Base-by-base conservation (phyloP, 2,888 invertebrate genomes). In the Euplagia quadripunctaria region DNA sequence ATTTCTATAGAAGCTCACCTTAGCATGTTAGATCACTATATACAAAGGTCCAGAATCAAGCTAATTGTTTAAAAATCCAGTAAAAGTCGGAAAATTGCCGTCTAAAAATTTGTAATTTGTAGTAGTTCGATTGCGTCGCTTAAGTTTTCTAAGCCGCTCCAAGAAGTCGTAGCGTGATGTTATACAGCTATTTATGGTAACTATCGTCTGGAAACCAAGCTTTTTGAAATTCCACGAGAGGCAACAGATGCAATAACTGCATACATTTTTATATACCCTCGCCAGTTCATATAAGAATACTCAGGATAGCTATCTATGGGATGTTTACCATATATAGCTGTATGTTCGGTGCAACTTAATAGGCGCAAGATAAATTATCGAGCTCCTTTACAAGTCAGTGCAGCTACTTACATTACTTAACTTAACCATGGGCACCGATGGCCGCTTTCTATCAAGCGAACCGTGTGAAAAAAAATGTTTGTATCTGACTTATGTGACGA, bases 1-100 rank as follows among this genome's bases (percentile, higher is more conserved):
- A 77, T 82, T 84, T 81, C 79, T 80, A 75, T 78, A 78, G 79
- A 76, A 81, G 80, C 82, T 81, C 75, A 75, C 82, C 75, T 85
- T 85, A n/a, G 68, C 20, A 41, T 43, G 16, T 68, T 43, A 58
- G 58, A 52, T 55, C 52, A 52, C 12, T 42, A 46, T 65, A 4
- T 20, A 12, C 20, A 12, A 58, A 58, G 20, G 4, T 58, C 0
- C 58, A 20, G 12, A 31, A 31, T 31, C 31, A 31, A 31, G 31
- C 2, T 31, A 31, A 31, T 31, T 31, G 31, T 31, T 31, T 31
- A 31, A 31, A 31, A 31, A 31, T 31, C 31, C 31, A 31, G 31
- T 31, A 31, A 31, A 58, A 20, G 20, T 58, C 12, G 58, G 12
- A 58, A 58, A 20, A 46, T 58, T 20, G 55, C 20, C 55, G n/a